These are phyloP conservation scores for Triplophysa dalaica DNA, from an alignment of 2,113 vertebrate genomes.

Conservation along the genomic window DNA sequence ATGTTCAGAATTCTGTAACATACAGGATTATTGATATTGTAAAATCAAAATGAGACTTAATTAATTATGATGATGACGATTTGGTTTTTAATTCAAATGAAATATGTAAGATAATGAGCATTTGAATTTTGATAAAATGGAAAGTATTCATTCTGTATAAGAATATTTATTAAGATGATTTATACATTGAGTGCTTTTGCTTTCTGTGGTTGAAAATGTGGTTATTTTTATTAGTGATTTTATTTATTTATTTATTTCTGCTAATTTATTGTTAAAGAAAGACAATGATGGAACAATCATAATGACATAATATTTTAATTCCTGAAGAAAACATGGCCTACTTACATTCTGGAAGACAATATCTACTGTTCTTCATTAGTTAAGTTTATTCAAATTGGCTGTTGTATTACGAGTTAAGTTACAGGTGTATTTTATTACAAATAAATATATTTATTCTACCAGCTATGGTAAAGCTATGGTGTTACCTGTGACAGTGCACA, in stretches of 20 bases:
- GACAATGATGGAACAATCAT: not conserved
- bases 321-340: no score
- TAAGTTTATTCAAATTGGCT: not conserved
- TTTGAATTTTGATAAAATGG: not conserved
- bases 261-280: slow-evolving; percentile 5
- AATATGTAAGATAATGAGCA: no score
- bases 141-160: no score
- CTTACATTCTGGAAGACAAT: not conserved
- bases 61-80: not conserved
- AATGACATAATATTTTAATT: no score
- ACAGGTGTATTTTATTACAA: slow-evolving; percentile 64
- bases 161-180: no score
- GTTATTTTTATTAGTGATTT: slow-evolving; percentile 64
- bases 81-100: not conserved
- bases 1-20: not conserved
- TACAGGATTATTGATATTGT: not conserved
- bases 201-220: slow-evolving; percentile 39
- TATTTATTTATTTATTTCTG: slow-evolving; percentile 38
- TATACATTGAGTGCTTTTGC: not conserved
- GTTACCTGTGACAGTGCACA: slow-evolving; percentile 67
- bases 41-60: not conserved
- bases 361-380: not conserved
- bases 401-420: slow-evolving; percentile 24
- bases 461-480: slow-evolving; percentile 65
- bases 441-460: slow-evolving; percentile 62